Conservation (phyloP, 2,113 vertebrate genomes). For the Halcyon senegalensis region DNA sequence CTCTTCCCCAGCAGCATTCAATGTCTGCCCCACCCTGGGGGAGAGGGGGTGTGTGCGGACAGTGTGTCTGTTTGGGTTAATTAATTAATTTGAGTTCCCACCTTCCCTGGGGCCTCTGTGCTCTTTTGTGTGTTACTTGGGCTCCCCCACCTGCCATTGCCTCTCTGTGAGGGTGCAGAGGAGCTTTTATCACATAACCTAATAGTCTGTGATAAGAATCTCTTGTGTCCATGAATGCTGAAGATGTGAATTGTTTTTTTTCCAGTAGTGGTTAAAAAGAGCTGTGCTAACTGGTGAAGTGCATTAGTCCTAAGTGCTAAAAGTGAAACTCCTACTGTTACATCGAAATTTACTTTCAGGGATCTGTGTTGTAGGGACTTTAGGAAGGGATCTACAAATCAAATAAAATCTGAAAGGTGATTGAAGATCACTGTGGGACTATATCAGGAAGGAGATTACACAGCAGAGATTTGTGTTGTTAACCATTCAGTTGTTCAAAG, state of each 20-base stretch:
- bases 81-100: background rate
- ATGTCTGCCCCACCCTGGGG: rapidly evolving
- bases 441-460: background rate
- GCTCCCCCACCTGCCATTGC: background rate
- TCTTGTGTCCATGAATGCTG: rapidly evolving
- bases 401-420: background rate
- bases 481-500: background rate
- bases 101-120: background rate
- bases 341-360: background rate
- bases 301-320: background rate
- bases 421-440: background rate
- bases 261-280: background rate
- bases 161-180: background rate
- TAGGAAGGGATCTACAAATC: background rate
- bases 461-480: background rate
- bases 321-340: background rate
- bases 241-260: background rate
- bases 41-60: too few species aligned
- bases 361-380: background rate
- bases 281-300: background rate
- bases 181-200: background rate
- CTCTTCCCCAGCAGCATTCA: background rate
- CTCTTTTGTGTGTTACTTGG: background rate
- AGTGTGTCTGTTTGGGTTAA: background rate
- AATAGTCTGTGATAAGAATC: background rate